Evolutionary conservation across 2,797 vertebrate species (phyloP).

Genomic region (Tapera naevia): DNA sequence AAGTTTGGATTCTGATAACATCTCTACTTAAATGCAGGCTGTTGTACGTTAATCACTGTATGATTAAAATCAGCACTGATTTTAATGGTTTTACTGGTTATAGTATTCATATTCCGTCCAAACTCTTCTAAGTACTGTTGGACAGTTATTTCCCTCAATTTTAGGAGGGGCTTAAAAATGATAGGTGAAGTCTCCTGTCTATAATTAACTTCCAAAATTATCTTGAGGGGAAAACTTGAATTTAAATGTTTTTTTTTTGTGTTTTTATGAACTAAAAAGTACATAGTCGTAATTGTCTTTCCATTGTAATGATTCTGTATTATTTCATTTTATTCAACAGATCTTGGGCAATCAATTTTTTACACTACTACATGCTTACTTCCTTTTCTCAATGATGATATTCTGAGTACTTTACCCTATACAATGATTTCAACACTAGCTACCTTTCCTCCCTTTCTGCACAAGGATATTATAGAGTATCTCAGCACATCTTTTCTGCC

Average conservation of each 20-base stretch:
- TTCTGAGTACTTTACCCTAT: conserved; percentile 99
- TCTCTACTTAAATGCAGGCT: background rate
- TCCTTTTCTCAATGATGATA: conserved; percentile 98
- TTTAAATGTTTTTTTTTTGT: background rate
- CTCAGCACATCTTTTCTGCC: conserved; percentile 99
- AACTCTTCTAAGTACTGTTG: background rate
- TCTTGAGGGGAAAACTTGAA: background rate
- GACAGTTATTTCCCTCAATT: background rate
- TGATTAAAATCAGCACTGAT: background rate
- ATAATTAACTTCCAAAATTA: background rate
- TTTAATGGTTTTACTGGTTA: background rate
- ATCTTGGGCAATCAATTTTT: conserved; percentile 99
- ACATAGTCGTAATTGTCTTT: background rate
- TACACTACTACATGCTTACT: conserved; percentile 98
- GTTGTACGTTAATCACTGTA: background rate
- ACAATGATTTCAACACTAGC: conserved; percentile 99
- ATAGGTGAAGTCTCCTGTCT: background rate
- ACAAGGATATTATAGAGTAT: conserved; percentile 99
- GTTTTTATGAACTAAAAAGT: background rate
- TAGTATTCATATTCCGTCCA: background rate
- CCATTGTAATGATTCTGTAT: conserved; percentile 58
- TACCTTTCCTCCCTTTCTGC: conserved; percentile 98
- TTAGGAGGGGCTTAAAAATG: background rate
- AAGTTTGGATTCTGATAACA: background rate
- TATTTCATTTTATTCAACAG: conserved; percentile 83